A percentile compares a stretch with the other conserved stretches of the same genome.
Evolutionary conservation across 1,140 invertebrate species (phyloP).

Genomic region (Conus ventricosus): DNA sequence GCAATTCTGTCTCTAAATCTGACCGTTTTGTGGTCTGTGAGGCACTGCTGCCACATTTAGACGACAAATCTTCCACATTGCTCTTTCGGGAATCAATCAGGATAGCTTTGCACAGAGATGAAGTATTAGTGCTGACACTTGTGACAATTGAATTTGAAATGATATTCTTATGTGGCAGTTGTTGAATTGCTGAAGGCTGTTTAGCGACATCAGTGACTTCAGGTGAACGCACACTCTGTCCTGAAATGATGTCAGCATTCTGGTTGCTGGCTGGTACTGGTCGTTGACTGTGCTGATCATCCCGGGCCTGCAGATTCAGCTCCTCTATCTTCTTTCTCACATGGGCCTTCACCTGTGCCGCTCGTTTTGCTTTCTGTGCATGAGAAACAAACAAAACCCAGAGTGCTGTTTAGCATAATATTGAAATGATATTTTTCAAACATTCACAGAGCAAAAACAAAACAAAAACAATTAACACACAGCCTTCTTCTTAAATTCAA

Average conservation of each 20-base stretch:
- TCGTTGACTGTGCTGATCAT: no score
- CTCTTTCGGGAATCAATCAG: neutral
- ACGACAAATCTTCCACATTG: neutral
- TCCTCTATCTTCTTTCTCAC: constrained; percentile 19
- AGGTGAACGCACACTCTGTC: neutral
- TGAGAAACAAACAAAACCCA: neutral
- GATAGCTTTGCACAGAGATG: neutral
- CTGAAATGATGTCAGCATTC: neutral
- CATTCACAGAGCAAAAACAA: no score
- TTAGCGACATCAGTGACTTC: neutral
- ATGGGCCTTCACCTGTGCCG: constrained; percentile 19
- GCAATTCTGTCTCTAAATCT: neutral
- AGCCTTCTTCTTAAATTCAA: neutral
- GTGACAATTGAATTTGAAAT: neutral
- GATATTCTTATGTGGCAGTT: neutral
- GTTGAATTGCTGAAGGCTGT: neutral
- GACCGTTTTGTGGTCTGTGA: neutral
- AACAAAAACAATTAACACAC: no score
- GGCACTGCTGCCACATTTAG: neutral
- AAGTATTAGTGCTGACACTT: neutral
- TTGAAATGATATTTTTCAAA: no score
- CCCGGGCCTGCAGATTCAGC: neutral
- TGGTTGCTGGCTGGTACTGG: neutral
- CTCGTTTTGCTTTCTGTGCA: constrained; percentile 20
- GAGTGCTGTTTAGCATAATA: no score